Percentiles rank a stretch among this genome's conserved stretches.
Conservation (phyloP, 30 jellyfish, hydroid and myxozoan genomes). For the Calvadosia cruxmelitensis region DNA sequence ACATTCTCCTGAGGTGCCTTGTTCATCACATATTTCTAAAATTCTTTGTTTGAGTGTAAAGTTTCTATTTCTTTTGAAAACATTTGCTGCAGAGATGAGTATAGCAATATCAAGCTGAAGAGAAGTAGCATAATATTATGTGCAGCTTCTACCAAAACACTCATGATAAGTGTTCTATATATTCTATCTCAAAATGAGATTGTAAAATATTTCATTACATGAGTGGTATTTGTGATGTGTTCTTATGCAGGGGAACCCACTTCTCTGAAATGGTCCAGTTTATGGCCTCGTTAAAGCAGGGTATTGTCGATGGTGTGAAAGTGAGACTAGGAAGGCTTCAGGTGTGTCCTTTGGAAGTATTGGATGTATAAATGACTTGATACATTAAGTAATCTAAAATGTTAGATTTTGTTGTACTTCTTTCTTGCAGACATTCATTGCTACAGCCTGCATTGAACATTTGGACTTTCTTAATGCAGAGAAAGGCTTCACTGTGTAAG, state of each 20-base stretch:
- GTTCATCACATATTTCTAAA: too few relatives aligned
- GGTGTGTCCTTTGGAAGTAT: slow-evolving; percentile 16
- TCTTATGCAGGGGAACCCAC: slow-evolving; percentile 79
- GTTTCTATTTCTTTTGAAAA: too few relatives aligned
- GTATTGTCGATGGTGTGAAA: slow-evolving; percentile 81
- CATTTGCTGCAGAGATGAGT: too few relatives aligned
- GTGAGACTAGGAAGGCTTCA: slow-evolving; percentile 73
- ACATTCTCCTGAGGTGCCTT: too few relatives aligned
- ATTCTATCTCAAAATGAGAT: too few relatives aligned
- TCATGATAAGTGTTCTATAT: too few relatives aligned
- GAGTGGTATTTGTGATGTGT: too few relatives aligned
- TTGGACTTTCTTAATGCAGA: slow-evolving; percentile 65
- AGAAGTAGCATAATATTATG: too few relatives aligned
- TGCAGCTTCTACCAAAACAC: too few relatives aligned
- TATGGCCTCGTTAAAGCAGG: slow-evolving; percentile 74
- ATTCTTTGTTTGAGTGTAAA: too few relatives aligned
- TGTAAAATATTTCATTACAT: too few relatives aligned
- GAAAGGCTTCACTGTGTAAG: slow-evolving; percentile 50
- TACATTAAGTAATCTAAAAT: background rate
- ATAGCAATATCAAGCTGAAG: too few relatives aligned
- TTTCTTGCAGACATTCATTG: slow-evolving; percentile 46
- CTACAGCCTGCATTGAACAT: slow-evolving; percentile 93
- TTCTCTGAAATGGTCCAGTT: slow-evolving; percentile 82
- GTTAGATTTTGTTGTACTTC: background rate
- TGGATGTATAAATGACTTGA: background rate